Base-by-base conservation (phyloP, 2,888 invertebrate genomes). In the Amiota minor region DNA sequence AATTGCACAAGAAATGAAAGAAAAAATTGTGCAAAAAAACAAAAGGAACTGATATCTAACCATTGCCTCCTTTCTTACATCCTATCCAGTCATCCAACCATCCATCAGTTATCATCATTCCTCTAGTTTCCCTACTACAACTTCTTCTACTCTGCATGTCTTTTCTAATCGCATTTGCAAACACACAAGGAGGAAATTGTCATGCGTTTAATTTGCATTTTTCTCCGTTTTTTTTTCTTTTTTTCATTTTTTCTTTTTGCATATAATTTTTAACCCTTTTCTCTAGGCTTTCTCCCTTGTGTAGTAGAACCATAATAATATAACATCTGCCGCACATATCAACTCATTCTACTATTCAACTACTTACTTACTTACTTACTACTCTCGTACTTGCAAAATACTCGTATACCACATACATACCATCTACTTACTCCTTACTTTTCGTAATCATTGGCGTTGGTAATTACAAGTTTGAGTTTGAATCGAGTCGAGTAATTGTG, bases 1-100 rank as follows among this genome's bases (percentile, higher is more conserved):
- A 9, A 18, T 68, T 18, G n/a, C 14, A 14, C 45, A 68, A 62
- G 3, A 62, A 35, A 62, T 35, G 4, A 62, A 23, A 35, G 62
- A 12, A 62, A 20, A 67, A 47, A 62, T 23, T 84, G 84, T 84
- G 83, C 84, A 81, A 84, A 83, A 83, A 83, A 83, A 83, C 83
- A 84, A 84, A 84, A 84, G 81, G 78, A 83, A 83, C 77, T 76
- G 68, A 49, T 69, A 74, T 68, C 68, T 71, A 70, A 61, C 62
- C 65, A 50, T 20, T 45, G 23, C 46, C 61, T 59, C 67, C 23
- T 20, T 56, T 72, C 9, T 50, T 18, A 72, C 18, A 59, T 70
- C 69, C 46, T 56, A 20, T 53, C 49, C n/a, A n/a, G 62, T 62
- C 55, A 72, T 73, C 65, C 72, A 70, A 72, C 46, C 46, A 35